Evolutionary conservation across 2,113 vertebrate species (phyloP), one percentile per base, ranked within the genome.

Genomic region (Alligator sinensis): DNA sequence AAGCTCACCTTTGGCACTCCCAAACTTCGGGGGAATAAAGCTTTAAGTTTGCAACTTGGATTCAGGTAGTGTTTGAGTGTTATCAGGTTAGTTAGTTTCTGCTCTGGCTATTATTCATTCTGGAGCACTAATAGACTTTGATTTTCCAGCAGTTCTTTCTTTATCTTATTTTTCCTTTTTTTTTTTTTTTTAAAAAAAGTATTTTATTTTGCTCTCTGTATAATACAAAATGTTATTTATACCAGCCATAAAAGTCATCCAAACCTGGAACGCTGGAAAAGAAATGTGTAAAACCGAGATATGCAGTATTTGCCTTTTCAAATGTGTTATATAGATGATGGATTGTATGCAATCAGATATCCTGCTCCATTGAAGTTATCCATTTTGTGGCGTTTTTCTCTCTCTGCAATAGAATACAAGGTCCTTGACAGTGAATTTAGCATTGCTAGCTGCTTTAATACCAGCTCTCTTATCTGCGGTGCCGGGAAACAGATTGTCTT

Each of bases 401-500:
- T 4, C 15, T 34, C 30, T n/a, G 82, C 47, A 24, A 18, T 1
- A 0, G 12, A 57, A 30, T 57, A 57, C 24, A 14, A 0, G 1
- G 13, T 28, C 66, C 12, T 66, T 12, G 54, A 19, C 58, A 0
- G 2, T 1, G 1, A 9, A 10, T 57, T 81, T 75, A 62, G 86
- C 25, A 4, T 1, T 5, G 22, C 27, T 25, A n/a, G 22, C 21
- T 30, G 5, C 12, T 34, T 34, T 63, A 2, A 54, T n/a, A 54
- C 7, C 54, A 78, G 59, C 30, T 11, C 10, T 61, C 13, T 28
- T 4, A 18, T 74, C 64, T 12, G 2, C 14, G 34, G 18, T 15
- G 34, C 0, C 1, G 24, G 64, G 25, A 10, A 3, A 14, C 0
- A 1, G 27, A 17, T 27, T 5, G 1, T 28, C 25, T 27, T 47